These are phyloP conservation scores for Bilobella aurantiaca DNA, from an alignment of 1,140 invertebrate species.

Conservation along the genomic window DNA sequence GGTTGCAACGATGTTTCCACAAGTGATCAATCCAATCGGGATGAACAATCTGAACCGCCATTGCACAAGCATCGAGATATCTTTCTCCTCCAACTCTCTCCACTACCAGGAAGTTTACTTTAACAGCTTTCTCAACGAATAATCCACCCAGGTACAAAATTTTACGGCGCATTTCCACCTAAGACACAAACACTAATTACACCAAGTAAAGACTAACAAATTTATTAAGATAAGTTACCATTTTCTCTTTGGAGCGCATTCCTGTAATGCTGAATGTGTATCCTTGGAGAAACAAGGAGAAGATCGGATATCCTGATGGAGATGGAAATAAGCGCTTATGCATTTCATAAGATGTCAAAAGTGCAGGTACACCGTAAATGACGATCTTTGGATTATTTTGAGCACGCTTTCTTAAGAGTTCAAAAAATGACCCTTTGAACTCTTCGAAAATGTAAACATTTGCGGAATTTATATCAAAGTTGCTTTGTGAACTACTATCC, in stretches of 20 bases:
- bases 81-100: constrained; percentile 76
- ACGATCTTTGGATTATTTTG: constrained; percentile 9
- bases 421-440: constrained; percentile 28
- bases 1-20: constrained; percentile 53
- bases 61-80: constrained; percentile 71
- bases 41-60: constrained; percentile 76
- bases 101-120: constrained; percentile 77
- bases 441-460: constrained; percentile 27
- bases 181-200: not conserved
- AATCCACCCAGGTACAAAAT: constrained; percentile 33
- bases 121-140: constrained; percentile 19
- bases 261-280: constrained; percentile 26
- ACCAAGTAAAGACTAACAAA: not conserved
- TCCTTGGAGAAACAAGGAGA: constrained; percentile 17
- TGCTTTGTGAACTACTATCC: not conserved
- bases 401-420: constrained; percentile 12
- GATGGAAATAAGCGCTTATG: constrained; percentile 15
- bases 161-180: constrained; percentile 27
- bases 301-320: constrained; percentile 27
- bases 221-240: constrained; percentile 15
- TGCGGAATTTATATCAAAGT: not conserved
- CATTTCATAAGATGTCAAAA: constrained; percentile 13
- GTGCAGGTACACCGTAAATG: constrained; percentile 26
- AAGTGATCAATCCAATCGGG: constrained; percentile 73
- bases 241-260: constrained; percentile 23